Percentiles rank a stretch among this genome's conserved stretches.
Conservation (phyloP, 2,113 vertebrate species). For the Amblyornis subalaris region DNA sequence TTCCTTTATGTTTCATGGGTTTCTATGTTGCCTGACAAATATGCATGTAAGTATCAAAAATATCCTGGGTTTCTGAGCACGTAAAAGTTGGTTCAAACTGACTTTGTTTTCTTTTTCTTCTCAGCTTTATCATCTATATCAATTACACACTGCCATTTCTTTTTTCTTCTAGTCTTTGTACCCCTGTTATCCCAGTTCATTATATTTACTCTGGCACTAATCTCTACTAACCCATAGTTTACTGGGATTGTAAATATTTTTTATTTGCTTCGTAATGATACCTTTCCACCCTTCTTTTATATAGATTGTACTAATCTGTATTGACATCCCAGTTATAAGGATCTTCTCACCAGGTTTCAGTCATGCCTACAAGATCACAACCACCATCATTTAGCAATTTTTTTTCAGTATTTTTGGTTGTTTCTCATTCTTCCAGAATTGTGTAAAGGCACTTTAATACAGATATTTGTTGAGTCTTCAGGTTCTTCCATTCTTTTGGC, state of each 20-base stretch:
- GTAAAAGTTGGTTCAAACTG: neutral
- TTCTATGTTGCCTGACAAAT: neutral
- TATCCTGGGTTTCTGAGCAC: neutral
- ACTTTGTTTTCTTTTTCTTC: neutral
- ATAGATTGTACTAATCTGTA: slow-evolving; percentile 15
- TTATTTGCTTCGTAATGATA: neutral
- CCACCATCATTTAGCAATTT: neutral
- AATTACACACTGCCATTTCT: neutral
- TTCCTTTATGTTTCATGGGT: neutral
- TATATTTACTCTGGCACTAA: neutral
- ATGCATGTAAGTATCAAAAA: neutral
- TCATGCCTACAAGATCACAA: neutral
- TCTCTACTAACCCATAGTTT: neutral
- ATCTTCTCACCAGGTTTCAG: neutral
- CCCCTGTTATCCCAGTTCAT: neutral
- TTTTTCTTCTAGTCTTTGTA: neutral
- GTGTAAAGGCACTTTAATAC: neutral
- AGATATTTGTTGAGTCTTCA: neutral
- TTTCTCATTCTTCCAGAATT: neutral
- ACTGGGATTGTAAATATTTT: neutral
- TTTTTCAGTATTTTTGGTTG: neutral
- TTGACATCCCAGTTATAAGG: neutral
- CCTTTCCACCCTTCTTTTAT: neutral
- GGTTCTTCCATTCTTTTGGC: neutral
- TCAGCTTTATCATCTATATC: neutral